phyloP scores from a whole-genome alignment of 2,113 vertebrate species.

The Ctenodactylus gundi region DNA sequence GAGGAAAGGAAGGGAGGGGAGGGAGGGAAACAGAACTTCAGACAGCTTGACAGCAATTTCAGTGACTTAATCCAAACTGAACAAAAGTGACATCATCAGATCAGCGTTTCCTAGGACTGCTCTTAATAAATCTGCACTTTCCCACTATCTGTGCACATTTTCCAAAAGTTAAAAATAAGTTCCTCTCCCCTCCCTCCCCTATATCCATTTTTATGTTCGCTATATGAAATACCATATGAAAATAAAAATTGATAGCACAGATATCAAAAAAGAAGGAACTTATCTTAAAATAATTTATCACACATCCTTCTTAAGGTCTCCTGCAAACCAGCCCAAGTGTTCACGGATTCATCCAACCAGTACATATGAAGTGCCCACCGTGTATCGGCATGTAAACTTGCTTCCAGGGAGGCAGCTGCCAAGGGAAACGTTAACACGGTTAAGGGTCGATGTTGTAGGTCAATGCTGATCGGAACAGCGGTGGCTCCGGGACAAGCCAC shows the following conservation, averaged over 20 bases:
- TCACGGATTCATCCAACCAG: constrained; percentile 23
- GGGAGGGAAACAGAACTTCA: not conserved
- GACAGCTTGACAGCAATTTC: not conserved
- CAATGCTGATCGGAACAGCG: not conserved
- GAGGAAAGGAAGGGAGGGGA: not conserved
- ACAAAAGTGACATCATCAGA: not conserved
- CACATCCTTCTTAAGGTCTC: not conserved
- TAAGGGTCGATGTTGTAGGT: not conserved
- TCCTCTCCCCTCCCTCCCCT: not conserved
- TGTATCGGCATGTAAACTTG: constrained; percentile 3
- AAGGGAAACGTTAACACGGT: not conserved
- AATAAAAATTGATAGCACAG: not conserved
- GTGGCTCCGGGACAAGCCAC: not conserved
- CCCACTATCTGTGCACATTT: not conserved
- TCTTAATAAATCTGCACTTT: not conserved
- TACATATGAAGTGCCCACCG: constrained; percentile 22
- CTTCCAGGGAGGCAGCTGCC: not conserved
- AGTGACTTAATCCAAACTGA: not conserved
- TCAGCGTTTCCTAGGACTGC: not conserved
- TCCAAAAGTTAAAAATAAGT: not conserved
- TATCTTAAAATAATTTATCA: not conserved
- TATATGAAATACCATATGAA: not conserved
- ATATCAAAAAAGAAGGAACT: not conserved
- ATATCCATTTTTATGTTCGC: not conserved
- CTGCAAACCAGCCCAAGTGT: not conserved